Evolutionary conservation across 1,140 invertebrate species (phyloP), one percentile per base, ranked within the genome.

Genomic region (Pseudomyrmex dendroicus): DNA sequence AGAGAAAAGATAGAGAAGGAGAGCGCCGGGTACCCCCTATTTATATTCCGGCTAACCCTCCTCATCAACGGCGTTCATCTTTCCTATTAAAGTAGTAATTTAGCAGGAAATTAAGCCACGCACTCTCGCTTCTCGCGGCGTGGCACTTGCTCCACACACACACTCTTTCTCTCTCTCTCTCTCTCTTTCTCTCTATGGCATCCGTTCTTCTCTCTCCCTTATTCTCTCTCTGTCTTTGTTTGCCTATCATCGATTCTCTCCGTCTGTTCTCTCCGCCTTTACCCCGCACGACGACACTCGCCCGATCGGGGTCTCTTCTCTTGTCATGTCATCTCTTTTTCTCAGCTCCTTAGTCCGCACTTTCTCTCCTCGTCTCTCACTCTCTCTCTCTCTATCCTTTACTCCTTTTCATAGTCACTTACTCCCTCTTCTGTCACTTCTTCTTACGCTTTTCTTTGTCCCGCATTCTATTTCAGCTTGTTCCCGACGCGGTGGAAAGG

Each of bases 51-150:
- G 91, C 93, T 93, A 93, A 94, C 94, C 93, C 94, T 94, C 93
- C 93, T 94, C 93, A 94, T 94, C 93, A 94, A 92, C 93, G 88
- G 88, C 94, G 92, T 94, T 94, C 94, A 94, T 94, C 93, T 94
- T 94, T 94, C 92, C 93, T 93, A 94, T 94, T 94, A 94, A 94
- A 94, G 94, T 94, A 94, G 94, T 94, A 94, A 94, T 94, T 94
- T 94, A 94, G 94, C 94, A 94, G 94, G 94, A 94, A 94, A 94
- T 94, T 94, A 94, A 94, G 93, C 93, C 90, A 94, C 92, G 93
- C 91, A 94, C 91, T 91, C 85, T 91, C 85, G 86, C 90, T 89
- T 88, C 90, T 91, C 91, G 88, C 89, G 85, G 86, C 82, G 84
- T 84, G 83, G 89, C 87, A 89, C 89, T 92, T 89, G 89, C 86